These are phyloP conservation scores for Stegodyphus mimosarum DNA, from an alignment of 1,140 invertebrate species.

Conservation along the genomic window DNA sequence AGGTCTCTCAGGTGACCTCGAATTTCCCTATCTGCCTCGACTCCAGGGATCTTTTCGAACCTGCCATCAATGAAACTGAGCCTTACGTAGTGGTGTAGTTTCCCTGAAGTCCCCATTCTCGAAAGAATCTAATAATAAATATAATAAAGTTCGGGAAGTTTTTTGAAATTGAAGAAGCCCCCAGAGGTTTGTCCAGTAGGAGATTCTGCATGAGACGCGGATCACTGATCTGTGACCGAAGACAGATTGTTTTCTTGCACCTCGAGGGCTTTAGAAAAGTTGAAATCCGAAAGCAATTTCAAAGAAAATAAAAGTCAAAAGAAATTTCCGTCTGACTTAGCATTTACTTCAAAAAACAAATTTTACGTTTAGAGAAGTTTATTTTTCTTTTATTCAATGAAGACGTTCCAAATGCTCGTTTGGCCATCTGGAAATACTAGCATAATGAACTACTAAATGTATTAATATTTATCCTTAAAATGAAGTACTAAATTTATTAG, in stretches of 20 bases:
- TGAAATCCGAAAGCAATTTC: too few relatives aligned
- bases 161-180: conserved; percentile 28
- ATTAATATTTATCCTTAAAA: too few relatives aligned
- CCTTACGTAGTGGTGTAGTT: not conserved
- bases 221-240: conserved; percentile 28
- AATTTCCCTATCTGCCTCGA: not conserved
- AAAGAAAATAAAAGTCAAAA: too few relatives aligned
- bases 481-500: too few relatives aligned
- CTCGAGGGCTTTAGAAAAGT: too few relatives aligned
- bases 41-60: not conserved
- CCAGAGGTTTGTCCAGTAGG: not conserved
- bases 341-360: too few relatives aligned
- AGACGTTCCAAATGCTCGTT: too few relatives aligned
- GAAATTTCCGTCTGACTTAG: too few relatives aligned
- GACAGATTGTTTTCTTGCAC: not conserved
- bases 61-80: conserved; percentile 18
- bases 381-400: too few relatives aligned
- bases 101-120: not conserved
- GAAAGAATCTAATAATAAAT: conserved; percentile 39
- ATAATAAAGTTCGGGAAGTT: conserved; percentile 30
- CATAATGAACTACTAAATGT: too few relatives aligned
- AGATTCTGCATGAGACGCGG: not conserved
- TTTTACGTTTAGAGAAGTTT: too few relatives aligned
- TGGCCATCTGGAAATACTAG: too few relatives aligned
- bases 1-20: conserved; percentile 32